Evolutionary conservation across 2,888 invertebrate genomes (phyloP), one percentile per base, ranked within the genome.

Genomic region (Sarcophaga rosellei): DNA sequence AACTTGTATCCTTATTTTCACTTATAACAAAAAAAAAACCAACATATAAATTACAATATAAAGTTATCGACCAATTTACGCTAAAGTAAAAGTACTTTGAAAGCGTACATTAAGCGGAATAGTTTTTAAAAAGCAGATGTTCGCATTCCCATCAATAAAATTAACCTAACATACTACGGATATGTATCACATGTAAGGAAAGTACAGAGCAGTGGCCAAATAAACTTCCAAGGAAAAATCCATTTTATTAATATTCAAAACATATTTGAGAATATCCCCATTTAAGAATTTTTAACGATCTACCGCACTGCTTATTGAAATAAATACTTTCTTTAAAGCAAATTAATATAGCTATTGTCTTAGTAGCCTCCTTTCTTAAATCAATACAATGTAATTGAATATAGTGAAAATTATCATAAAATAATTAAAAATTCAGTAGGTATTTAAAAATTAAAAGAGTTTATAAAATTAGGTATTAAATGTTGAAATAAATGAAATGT

Each of bases 361-460:
- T 17, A 57, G 57, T 57, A 57, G 21, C 23, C 62, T 77, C 21
- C 47, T 61, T 17, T 15, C 74, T 69, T 76, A 79, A 83, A 77
- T 68, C 86, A 86, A 80, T 80, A 80, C 72, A 53, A n/a, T 79
- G 44, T 68, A 6, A 72, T 62, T 73, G 45, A 15, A 68, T 68
- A 53, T 66, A 62, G 45, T 66, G 23, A 63, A 72, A 70, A 21
- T 75, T 66, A 66, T 65, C 73, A 72, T 35, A 62, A 80, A 77
- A 68, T 73, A 81, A 75, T 85, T 85, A 73, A 65, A 72, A 73
- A 70, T 75, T 75, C 20, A 59, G 65, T 35, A 73, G 53, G 57
- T 65, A 21, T 74, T 59, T 77, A 57, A 82, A 81, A 79, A 85
- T 74, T 81, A 78, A 85, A 85, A 77, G 12, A 1, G 62, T 59